Evolutionary conservation across 1,140 invertebrate species (phyloP), one percentile per base, ranked within the genome.

Genomic region (Pteromalus puparum): DNA sequence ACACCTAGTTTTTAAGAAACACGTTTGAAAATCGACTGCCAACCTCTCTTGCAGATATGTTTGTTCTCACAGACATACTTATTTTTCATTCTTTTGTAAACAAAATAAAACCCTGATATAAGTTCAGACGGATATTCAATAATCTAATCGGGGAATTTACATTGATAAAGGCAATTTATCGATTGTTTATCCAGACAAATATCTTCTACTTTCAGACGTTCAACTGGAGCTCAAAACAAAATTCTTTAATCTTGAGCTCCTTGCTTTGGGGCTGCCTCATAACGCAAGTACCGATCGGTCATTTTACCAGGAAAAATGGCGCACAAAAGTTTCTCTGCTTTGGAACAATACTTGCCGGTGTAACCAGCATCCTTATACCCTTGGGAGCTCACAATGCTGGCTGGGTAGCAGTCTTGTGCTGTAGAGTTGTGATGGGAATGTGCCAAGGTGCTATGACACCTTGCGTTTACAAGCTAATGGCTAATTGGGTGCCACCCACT

Each of bases 381-480:
- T 28, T 90, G 46, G 88, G 88, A 30, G 90, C 90, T 1, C 38
- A 65, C 91, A 70, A 89, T 90, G 90, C 89, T 1, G 87, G 77
- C 34, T 94, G 94, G 94, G 89, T 95, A 89, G 93, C 94, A 82
- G 90, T 96, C 78, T 94, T 94, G 89, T 90, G 90, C 87, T 92
- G 95, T 18, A 94, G 97, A 68, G 94, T 97, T 0, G 84, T 96
- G 0, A 96, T 97, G 91, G 97, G 98, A 0, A 89, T 98, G 0
- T 94, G 93, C 30, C 95, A 98, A 93, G 97, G 97, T 15, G 94
- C 97, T 0, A 93, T 97, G 7, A 96, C 97, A 88, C 97, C 97
- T 0, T 95, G 95, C 74, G 93, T 97, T 12, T 97, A 98, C 86
- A 95, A 95, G 0, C 92, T 98, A 5, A 91, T 98, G 85, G 95